These are phyloP conservation scores for Esox niger DNA, from an alignment of 2,113 vertebrate genomes.

Conservation along the genomic window DNA sequence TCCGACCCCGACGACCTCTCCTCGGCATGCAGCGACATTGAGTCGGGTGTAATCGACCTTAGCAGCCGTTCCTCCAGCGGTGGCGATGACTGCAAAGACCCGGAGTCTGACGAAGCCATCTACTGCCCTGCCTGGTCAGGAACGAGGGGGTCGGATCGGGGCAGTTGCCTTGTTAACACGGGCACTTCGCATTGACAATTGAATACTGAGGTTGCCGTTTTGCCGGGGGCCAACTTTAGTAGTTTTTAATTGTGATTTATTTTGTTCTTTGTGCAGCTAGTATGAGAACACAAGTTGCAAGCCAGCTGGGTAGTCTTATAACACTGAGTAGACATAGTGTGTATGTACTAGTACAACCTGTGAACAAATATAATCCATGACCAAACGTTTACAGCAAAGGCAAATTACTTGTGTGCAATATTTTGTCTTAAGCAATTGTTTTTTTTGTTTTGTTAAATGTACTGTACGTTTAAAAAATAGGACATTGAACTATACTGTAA, in stretches of 20 bases:
- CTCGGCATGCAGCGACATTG: constrained; percentile 80
- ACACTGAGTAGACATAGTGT: neutral
- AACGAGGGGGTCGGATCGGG: constrained; percentile 1
- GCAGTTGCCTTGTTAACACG: too few relatives aligned
- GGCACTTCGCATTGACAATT: neutral
- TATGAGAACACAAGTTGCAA: too few relatives aligned
- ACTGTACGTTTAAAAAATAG: neutral
- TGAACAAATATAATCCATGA: constrained; percentile 14
- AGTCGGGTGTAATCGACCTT: constrained; percentile 90
- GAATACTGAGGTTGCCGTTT: neutral
- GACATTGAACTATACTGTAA: neutral
- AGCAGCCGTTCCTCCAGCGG: constrained; percentile 86
- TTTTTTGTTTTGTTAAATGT: constrained; percentile 14
- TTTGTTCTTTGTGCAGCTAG: neutral
- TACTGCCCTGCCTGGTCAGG: constrained; percentile 68
- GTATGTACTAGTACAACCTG: constrained; percentile 14
- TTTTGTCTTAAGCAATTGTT: constrained; percentile 17
- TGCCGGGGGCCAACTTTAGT: neutral
- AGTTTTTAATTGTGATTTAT: constrained; percentile 2
- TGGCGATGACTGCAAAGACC: constrained; percentile 80
- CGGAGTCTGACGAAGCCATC: constrained; percentile 75
- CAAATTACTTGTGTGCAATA: constrained; percentile 28
- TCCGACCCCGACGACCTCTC: constrained; percentile 83
- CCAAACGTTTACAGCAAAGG: constrained; percentile 23
- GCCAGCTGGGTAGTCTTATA: neutral